Evolutionary conservation across 2,888 invertebrate genomes (phyloP).

Genomic region (Seira sanloemensis): DNA sequence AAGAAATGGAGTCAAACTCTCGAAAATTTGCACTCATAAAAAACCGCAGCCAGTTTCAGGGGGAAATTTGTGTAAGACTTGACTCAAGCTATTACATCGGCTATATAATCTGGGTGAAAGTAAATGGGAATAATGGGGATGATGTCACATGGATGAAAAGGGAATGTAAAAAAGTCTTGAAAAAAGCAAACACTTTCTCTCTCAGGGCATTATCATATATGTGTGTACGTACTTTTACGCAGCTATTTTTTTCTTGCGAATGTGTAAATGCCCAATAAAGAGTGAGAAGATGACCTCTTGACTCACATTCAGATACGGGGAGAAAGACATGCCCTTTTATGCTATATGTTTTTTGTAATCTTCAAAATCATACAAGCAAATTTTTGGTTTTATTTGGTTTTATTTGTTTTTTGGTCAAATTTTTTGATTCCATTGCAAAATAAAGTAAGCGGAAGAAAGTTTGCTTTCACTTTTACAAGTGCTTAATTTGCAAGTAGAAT

Average conservation of each 20-base stretch:
- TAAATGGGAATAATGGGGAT: too few relatives aligned
- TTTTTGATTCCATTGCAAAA: neutral
- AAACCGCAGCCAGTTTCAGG: too few relatives aligned
- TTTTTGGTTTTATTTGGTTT: too few relatives aligned
- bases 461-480: neutral
- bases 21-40: too few relatives aligned
- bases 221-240: neutral
- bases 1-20: neutral
- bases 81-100: neutral
- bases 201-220: neutral
- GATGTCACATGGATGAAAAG: too few relatives aligned
- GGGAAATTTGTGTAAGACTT: too few relatives aligned
- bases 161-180: too few relatives aligned
- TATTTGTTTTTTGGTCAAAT: too few relatives aligned
- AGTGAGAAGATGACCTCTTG: neutral
- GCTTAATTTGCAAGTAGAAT: neutral
- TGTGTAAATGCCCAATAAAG: neutral
- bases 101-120: too few relatives aligned
- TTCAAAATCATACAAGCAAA: neutral
- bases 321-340: too few relatives aligned
- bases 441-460: neutral
- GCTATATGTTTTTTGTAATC: neutral
- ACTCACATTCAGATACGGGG: neutral
- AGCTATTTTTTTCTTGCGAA: too few relatives aligned
- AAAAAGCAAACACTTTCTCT: neutral